phyloP scores from a whole-genome alignment of 2,113 vertebrate genomes.

The Panthera uncia region DNA sequence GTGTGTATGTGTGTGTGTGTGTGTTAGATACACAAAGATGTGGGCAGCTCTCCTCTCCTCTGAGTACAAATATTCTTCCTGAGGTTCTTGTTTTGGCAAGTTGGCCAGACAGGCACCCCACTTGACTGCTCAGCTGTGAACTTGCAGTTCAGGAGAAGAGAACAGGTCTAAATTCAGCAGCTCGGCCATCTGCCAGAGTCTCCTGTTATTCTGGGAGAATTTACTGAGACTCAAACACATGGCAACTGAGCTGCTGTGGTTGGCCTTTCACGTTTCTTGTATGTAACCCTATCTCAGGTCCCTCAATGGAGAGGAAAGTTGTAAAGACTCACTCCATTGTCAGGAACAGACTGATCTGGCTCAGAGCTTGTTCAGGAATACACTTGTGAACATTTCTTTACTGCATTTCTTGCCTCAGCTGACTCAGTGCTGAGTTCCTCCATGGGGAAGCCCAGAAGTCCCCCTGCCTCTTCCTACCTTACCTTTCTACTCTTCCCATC shows the following conservation, averaged over 20 bases:
- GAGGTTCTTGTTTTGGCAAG: constrained; percentile 2
- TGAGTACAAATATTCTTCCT: neutral
- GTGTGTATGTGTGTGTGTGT: too few relatives aligned
- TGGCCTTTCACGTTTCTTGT: neutral
- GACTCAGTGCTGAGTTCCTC: neutral
- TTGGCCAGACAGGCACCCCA: neutral
- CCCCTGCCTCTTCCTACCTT: neutral
- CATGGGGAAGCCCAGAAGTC: neutral
- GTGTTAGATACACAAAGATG: neutral
- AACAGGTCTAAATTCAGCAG: neutral
- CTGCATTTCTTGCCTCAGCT: neutral
- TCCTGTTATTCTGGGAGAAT: neutral
- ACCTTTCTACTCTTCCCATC: neutral
- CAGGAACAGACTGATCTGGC: neutral
- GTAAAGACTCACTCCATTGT: neutral
- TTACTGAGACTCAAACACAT: neutral
- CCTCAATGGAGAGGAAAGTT: neutral
- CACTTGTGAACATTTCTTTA: neutral
- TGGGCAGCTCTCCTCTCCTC: neutral
- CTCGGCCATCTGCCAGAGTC: neutral
- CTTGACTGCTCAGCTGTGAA: constrained; percentile 42
- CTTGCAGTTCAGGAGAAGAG: neutral
- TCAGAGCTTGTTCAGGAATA: neutral
- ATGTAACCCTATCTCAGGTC: neutral
- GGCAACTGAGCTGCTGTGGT: neutral